A percentile compares a stretch with the other conserved stretches of the same genome.
These are phyloP conservation scores for Bimastos eiseni DNA, from an alignment of 2,888 invertebrate genomes.

Conservation along the genomic window DNA sequence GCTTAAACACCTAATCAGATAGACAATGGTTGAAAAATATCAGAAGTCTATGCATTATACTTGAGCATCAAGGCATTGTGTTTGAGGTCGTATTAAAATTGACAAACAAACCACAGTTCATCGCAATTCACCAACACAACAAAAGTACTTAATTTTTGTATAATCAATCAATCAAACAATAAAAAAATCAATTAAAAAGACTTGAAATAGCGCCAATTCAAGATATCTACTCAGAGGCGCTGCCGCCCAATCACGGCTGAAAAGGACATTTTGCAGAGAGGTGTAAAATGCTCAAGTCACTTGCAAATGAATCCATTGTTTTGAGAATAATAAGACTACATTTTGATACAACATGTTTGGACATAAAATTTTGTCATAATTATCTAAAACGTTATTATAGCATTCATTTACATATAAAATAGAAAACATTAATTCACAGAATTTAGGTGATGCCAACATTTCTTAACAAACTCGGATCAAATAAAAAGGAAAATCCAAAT, in stretches of 20 bases:
- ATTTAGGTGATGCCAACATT: background rate
- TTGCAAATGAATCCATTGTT: too few species aligned
- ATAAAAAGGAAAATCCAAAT: background rate
- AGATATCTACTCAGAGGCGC: too few species aligned
- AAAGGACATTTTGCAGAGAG: too few species aligned
- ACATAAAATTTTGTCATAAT: too few species aligned
- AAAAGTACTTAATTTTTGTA: background rate
- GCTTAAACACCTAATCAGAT: constrained; percentile 73
- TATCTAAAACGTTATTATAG: background rate
- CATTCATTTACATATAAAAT: background rate
- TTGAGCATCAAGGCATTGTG: background rate
- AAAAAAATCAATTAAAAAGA: too few species aligned
- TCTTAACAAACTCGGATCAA: background rate
- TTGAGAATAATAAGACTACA: too few species aligned
- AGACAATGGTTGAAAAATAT: background rate
- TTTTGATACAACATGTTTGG: too few species aligned
- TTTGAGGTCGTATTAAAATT: background rate
- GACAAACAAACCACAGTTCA: background rate
- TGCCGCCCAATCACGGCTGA: too few species aligned
- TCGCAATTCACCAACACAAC: background rate
- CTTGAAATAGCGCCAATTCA: too few species aligned
- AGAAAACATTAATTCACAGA: background rate
- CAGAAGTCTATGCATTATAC: background rate
- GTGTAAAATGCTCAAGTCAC: too few species aligned
- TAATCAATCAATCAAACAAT: too few species aligned